Evolutionary conservation across 2,797 vertebrate genomes (phyloP), one percentile per base, ranked within the genome.

Genomic region (Pangasius larnaudii): DNA sequence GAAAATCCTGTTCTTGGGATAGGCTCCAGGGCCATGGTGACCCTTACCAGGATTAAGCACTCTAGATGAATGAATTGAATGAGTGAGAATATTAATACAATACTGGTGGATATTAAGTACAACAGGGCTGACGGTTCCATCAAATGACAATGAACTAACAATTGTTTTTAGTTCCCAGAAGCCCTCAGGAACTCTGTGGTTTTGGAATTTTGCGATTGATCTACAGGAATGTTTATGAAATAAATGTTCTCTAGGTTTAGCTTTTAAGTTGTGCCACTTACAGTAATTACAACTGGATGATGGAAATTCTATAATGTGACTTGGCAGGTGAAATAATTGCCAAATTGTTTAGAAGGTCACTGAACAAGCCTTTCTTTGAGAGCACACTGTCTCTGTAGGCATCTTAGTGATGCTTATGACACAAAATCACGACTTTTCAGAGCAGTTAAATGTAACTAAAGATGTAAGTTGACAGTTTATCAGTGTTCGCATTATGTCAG

Each of bases 371-470:
- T 36, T 24, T 81, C 1, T 81, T 61, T 42, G 13, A 81, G 58
- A 61, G 4, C 36, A 61, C 1, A 1, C 0, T 81, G 79, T 81
- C 33, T 61, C 36, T 42, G 56, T 61, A 19, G 11, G 56, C 22
- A 81, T 42, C 56, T 81, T n/a, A 81, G n/a, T 81, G 24, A 16
- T 61, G 30, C 42, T 61, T 81, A 42, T 39, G 10, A 5, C 53
- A 81, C 33, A 27, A 81, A 81, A 42, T 42, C 18, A 61, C 0
- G 9, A 8, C 56, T 61, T 42, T 81, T 42, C 22, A 16, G 36
- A 61, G 58, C 56, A 81, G 79, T 61, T 61, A 61, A 81, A 81
- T 42, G 27, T n/a, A 42, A 81, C 61, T 81, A 79, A 56, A 79
- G 3, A 24, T 58, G 9, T 63, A 82, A 42, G 77, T 69, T n/a